Base-by-base conservation (phyloP, 2,888 invertebrate species). In the Magallana nippona region DNA sequence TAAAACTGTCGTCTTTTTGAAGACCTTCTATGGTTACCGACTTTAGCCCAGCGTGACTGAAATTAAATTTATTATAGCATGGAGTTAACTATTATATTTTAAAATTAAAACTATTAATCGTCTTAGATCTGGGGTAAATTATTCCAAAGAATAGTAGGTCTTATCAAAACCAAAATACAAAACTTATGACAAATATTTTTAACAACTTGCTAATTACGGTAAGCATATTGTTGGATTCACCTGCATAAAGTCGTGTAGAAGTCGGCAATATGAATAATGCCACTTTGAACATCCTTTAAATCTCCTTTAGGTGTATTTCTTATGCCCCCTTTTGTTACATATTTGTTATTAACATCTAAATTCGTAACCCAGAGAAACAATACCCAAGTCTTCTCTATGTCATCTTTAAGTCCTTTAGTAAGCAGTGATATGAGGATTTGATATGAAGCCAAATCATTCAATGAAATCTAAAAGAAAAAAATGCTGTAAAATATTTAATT, bases 191-290 rank as follows among this genome's bases (percentile, higher is more conserved):
- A n/a, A n/a, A n/a, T n/a, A n/a, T 5, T 5, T 44, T 44, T 5
- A 44, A 44, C 44, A 44, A 44, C 44, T 44, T 44, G 44, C 44
- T 8, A 8, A 44, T 32, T 32, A 32, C 32, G 2, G 5, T 8
- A 8, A 44, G 44, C 8, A 44, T 8, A 44, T 44, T 44, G 8
- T 44, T 22, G 10, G 22, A 17, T 32, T 27, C 77, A 84, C 85
- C 85, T 79, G 77, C 85, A 85, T 8, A 85, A 55, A 57, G 83
- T 55, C 3, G 83, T 81, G 78, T 81, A 85, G n/a, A 85, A 83
- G 15, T 83, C 32, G 1, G 85, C 57, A 19, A 83, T 56, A 78
- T 81, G 81, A 10, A 58, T 56, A 78, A 79, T 81, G 10, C 85
- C 81, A 27, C 78, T 57, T 15, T 78, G 55, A 27, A 85, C 63